Percentiles rank a stretch among this genome's conserved stretches.
phyloP scores from a whole-genome alignment of 2,113 vertebrate genomes.

The Tupaia chinensis region DNA sequence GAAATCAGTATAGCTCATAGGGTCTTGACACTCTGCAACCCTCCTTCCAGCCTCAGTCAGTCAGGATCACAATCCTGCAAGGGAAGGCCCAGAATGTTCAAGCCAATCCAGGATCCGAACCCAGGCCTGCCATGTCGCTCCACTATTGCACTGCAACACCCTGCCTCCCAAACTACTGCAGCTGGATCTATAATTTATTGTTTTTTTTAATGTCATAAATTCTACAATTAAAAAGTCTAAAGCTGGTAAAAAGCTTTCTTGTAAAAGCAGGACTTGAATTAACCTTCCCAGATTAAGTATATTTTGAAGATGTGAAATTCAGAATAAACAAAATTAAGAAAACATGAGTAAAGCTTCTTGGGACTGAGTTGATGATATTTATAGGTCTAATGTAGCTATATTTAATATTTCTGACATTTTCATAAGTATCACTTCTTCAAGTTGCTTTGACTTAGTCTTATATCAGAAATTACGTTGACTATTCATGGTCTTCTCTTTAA shows the following conservation, averaged over 20 bases:
- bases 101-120: too few species aligned
- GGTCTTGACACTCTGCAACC: too few species aligned
- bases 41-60: too few species aligned
- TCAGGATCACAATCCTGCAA: too few species aligned
- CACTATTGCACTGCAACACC: too few species aligned
- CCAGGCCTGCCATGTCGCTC: too few species aligned
- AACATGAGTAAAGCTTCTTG: neutral
- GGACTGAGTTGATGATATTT: neutral
- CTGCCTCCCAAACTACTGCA: too few species aligned
- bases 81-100: too few species aligned
- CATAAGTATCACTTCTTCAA: neutral
- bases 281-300: neutral
- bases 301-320: neutral
- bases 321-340: conserved; percentile 18
- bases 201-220: neutral
- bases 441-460: neutral
- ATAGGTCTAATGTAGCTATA: neutral
- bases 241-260: neutral
- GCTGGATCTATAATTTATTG: neutral
- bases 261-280: neutral
- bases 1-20: too few species aligned
- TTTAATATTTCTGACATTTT: neutral
- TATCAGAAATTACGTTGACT: neutral
- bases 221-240: neutral
- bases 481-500: neutral